A percentile compares a stretch with the other conserved stretches of the same genome.
These are phyloP conservation scores for Candidula unifasciata DNA, from an alignment of 2,888 invertebrate species.

Conservation along the genomic window DNA sequence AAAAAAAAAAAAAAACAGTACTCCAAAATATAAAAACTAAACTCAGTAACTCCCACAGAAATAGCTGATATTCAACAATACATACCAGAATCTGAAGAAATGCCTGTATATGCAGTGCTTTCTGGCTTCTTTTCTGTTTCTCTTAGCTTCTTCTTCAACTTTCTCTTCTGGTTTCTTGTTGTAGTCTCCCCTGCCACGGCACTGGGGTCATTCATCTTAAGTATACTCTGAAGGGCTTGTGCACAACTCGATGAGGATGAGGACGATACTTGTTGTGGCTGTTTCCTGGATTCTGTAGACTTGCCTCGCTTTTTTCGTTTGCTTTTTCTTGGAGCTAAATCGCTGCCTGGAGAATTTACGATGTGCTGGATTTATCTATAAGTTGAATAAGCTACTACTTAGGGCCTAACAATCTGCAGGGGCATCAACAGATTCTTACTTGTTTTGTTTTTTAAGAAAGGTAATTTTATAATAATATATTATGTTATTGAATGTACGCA, in stretches of 20 bases:
- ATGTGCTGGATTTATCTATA: too few relatives aligned
- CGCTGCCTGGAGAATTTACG: constrained; percentile 7
- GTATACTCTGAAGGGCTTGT: neutral
- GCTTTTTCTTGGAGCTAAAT: neutral
- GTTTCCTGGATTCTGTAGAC: neutral
- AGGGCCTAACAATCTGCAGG: too few relatives aligned
- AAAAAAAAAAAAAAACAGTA: too few relatives aligned
- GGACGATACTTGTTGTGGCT: constrained; percentile 9
- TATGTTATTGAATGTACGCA: too few relatives aligned
- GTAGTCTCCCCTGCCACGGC: neutral
- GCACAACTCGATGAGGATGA: neutral
- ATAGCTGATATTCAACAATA: neutral
- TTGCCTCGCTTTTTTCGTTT: constrained; percentile 13
- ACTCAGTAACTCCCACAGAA: too few relatives aligned
- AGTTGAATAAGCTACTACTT: too few relatives aligned
- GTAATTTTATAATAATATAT: too few relatives aligned
- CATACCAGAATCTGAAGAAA: constrained; percentile 27
- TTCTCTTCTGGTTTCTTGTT: constrained; percentile 24
- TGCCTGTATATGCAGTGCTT: constrained; percentile 11
- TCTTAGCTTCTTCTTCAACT: constrained; percentile 27
- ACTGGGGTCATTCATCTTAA: neutral
- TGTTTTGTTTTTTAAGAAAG: too few relatives aligned
- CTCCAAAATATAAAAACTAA: too few relatives aligned
- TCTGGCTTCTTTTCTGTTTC: neutral
- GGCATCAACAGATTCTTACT: too few relatives aligned